Percentiles rank a stretch among this genome's conserved stretches.
phyloP scores from a whole-genome alignment of 1,140 invertebrate genomes.

The Theocolax elegans region DNA sequence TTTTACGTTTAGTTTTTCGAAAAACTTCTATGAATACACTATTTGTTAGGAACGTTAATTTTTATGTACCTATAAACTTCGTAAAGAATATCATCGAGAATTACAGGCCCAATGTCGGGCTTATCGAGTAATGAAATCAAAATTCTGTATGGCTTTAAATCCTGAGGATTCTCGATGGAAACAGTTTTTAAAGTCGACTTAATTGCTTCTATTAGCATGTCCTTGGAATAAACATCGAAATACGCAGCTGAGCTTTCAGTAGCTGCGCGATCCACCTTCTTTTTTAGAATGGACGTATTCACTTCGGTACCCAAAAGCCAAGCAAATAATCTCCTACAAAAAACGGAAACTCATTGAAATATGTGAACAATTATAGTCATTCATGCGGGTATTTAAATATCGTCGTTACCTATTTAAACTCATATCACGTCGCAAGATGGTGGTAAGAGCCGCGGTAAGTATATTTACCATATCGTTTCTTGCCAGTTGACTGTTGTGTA shows the following conservation, averaged over 20 bases:
- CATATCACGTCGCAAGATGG: constrained; percentile 90
- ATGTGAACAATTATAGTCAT: constrained; percentile 19
- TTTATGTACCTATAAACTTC: constrained; percentile 81
- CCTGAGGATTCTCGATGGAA: constrained; percentile 71
- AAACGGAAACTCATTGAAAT: constrained; percentile 33
- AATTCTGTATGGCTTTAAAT: constrained; percentile 85
- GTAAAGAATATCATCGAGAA: constrained; percentile 86
- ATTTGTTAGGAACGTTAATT: background rate
- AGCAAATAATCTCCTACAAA: constrained; percentile 78
- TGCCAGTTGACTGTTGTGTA: constrained; percentile 83
- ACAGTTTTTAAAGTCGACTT: constrained; percentile 72
- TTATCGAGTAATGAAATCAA: constrained; percentile 90
- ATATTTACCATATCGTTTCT: constrained; percentile 81
- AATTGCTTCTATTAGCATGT: constrained; percentile 75
- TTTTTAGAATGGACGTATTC: constrained; percentile 70
- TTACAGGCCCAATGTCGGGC: constrained; percentile 86
- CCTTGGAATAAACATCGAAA: constrained; percentile 81
- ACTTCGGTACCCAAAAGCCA: constrained; percentile 85
- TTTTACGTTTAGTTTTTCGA: too few relatives aligned
- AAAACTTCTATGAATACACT: too few relatives aligned
- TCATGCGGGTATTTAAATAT: background rate
- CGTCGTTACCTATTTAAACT: constrained; percentile 82
- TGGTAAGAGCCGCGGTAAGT: constrained; percentile 83
- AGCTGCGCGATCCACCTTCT: constrained; percentile 55
- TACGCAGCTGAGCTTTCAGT: constrained; percentile 69